These are phyloP conservation scores for Thryonomys swinderianus DNA, from an alignment of 2,113 vertebrate species.

Conservation along the genomic window DNA sequence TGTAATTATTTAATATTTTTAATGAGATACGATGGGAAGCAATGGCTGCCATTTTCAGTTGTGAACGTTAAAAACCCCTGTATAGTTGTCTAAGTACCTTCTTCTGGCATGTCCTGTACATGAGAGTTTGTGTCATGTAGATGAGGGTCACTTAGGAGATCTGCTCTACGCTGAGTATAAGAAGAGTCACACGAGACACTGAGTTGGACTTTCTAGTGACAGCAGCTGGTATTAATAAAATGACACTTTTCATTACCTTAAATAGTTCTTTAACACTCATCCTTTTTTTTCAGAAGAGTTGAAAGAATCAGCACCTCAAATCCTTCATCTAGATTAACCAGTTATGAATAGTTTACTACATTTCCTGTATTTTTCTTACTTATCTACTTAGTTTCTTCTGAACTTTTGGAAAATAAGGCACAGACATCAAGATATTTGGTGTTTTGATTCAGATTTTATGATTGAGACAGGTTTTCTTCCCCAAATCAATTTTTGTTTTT, in stretches of 20 bases:
- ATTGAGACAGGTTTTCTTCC: not conserved
- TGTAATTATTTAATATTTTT: no score
- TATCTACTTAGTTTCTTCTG: not conserved
- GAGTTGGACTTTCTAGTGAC: not conserved
- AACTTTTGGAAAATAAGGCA: conserved; percentile 7
- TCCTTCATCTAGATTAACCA: not conserved
- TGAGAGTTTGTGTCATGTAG: not conserved
- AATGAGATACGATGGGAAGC: not conserved
- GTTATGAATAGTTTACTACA: not conserved
- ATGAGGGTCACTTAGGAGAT: not conserved
- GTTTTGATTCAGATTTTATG: not conserved
- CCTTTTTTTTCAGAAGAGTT: not conserved
- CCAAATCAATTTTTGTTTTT: conserved; percentile 16
- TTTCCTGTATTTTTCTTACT: not conserved
- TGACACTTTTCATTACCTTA: not conserved
- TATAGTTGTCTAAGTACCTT: not conserved
- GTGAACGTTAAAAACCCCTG: not conserved
- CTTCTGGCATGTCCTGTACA: not conserved
- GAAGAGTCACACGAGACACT: not conserved
- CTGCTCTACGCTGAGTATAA: not conserved
- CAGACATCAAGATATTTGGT: not conserved
- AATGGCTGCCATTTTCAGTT: not conserved
- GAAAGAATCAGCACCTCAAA: not conserved
- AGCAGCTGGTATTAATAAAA: not conserved
- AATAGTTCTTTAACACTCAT: not conserved